Evolutionary conservation across 1,140 invertebrate genomes (phyloP), one percentile per base, ranked within the genome.

Genomic region (Lordiphosa collinella): DNA sequence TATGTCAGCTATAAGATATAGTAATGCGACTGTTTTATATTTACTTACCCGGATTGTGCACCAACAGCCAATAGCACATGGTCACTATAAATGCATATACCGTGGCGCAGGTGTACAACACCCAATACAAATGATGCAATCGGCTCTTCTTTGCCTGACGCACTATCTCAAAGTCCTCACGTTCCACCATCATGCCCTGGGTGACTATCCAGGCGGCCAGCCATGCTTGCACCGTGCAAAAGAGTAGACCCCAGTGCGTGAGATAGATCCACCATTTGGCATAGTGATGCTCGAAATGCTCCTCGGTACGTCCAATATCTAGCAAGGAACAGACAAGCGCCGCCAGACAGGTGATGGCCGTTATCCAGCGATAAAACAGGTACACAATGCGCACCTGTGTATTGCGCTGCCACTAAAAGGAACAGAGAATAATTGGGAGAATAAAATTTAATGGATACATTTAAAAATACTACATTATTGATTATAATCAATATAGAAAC

Each of bases 191-290:
- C 86, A 89, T 87, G n/a, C 87, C 89, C 62, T 89, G 87, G 53
- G 84, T 89, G 6, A 82, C 79, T 44, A 90, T 88, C 74, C 86
- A 84, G 34, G 85, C 80, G 37, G 73, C 76, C 63, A 75, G 89
- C 91, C 58, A 86, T 47, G 43, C 86, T 52, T 89, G 93, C 0
- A 82, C 55, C 0, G 90, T 78, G 25, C 92, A 92, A 0, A 91
- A 68, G 0, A 90, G 68, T 51, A 92, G 86, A 8, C 92, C 92
- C 92, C 93, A 93, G 66, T 93, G 92, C 8, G 93, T 94, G n/a
- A 94, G 75, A 65, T 93, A 94, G 36, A 93, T 93, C 35, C 91
- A 89, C 92, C 92, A 94, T 65, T 91, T 92, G 8, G 87, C 64
- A 68, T 89, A 88, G 59, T 89, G 88, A 49, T 89, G 76, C 57